Evolutionary conservation across 2,888 invertebrate species (phyloP), one percentile per base, ranked within the genome.

Genomic region (Seira musarum): DNA sequence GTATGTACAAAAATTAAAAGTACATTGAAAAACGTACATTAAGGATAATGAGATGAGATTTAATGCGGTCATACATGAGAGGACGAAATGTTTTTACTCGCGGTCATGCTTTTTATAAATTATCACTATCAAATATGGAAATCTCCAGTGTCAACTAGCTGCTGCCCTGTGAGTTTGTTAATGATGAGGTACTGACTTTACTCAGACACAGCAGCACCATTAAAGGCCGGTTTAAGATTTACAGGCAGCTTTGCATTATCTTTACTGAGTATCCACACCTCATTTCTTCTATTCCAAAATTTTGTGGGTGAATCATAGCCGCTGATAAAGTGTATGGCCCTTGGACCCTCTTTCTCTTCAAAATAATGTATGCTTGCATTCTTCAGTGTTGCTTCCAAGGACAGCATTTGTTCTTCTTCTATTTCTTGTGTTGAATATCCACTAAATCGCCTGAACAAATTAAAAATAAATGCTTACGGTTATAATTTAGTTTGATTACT

Each of bases 221-320:
- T n/a, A n/a, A n/a, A n/a, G n/a, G 13, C 17, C 17, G 65, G 15
- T 3, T 15, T n/a, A 60, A 24, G 8, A 68, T 24, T 71, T 24
- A 49, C 40, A 15, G 80, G 73, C 24, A 80, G 13, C 6, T 67
- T 67, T n/a, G 67, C 21, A 24, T 77, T 84, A 25, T 84, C 76
- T 13, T 57, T 63, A 8, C 76, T 77, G n/a, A 84, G 22, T 19
- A 87, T 65, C 87, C 87, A 87, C 1, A 87, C 82, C 78, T 87
- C 87, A 64, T 87, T 87, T 17, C 85, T 75, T 35, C 87, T 81
- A 66, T 80, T 85, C 87, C 87, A 87, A 67, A 87, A 87, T 53
- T 87, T 87, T 1, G 85, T 84, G 0, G 87, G 87, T 0, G 87
- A 82, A 74, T 87, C 86, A 71, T 87, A 87, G 8, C 86, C 86